A percentile compares a stretch with the other conserved stretches of the same genome.
Evolutionary conservation across 2,797 vertebrate species (phyloP).

Genomic region (Erpetoichthys calabaricus): DNA sequence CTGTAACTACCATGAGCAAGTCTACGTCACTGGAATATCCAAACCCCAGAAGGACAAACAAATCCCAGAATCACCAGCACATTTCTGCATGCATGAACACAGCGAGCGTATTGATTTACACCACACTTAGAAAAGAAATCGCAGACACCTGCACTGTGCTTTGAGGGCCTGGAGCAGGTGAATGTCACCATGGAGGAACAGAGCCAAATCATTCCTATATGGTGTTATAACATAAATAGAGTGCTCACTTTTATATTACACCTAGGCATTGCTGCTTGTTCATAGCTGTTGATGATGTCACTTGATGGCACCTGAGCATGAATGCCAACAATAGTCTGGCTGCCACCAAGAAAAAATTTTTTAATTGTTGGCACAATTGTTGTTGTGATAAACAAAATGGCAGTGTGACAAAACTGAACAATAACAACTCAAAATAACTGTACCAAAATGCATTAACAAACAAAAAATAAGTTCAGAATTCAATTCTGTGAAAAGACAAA

Average conservation of each 20-base stretch:
- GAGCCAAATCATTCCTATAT: slow-evolving; percentile 31
- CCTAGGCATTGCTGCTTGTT: too few species aligned
- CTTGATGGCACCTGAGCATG: slow-evolving; percentile 19
- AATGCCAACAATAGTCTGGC: slow-evolving; percentile 21
- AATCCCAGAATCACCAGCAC: slow-evolving; percentile 9
- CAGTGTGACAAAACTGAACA: too few species aligned
- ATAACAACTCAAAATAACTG: too few species aligned
- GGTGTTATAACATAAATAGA: too few species aligned
- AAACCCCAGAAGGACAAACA: not conserved
- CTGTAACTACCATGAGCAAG: too few species aligned
- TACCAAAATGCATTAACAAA: too few species aligned
- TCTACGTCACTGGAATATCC: too few species aligned
- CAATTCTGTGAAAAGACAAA: too few species aligned
- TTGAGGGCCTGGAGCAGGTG: slow-evolving; percentile 21
- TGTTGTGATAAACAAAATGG: too few species aligned
- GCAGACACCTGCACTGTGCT: slow-evolving; percentile 28
- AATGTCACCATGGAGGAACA: slow-evolving; percentile 12
- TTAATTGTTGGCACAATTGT: too few species aligned
- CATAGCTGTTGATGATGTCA: slow-evolving; percentile 7
- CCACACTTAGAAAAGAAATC: slow-evolving; percentile 28
- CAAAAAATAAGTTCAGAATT: too few species aligned
- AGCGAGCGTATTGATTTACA: slow-evolving; percentile 16
- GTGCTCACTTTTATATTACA: too few species aligned
- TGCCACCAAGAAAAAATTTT: not conserved
- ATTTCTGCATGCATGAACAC: slow-evolving; percentile 34